phyloP scores from a whole-genome alignment of 2,888 invertebrate species.

The Pachliopta kotzebuea region DNA sequence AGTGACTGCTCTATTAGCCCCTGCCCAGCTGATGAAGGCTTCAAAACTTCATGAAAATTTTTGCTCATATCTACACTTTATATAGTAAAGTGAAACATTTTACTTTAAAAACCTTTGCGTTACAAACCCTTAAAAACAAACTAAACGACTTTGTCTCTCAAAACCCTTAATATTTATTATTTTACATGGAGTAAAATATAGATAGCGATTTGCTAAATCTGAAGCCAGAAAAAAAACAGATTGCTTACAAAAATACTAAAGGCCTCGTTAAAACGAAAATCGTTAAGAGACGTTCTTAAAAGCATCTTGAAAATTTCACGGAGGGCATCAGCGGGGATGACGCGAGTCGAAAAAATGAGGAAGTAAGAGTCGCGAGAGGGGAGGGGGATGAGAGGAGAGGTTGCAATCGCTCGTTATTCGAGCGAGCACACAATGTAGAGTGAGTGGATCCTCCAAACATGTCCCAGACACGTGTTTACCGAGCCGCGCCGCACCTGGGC shows the following conservation, averaged over 20 bases:
- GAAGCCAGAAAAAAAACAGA: not conserved
- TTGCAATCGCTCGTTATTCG: slow-evolving; percentile 36
- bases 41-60: too few relatives aligned
- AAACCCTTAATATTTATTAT: too few relatives aligned
- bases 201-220: not conserved
- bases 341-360: slow-evolving; percentile 13
- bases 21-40: too few relatives aligned
- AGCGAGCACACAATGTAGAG: slow-evolving; percentile 30
- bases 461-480: slow-evolving; percentile 45
- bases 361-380: slow-evolving; percentile 18
- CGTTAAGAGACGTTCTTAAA: slow-evolving; percentile 17
- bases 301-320: slow-evolving; percentile 22
- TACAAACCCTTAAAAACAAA: too few relatives aligned
- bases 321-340: slow-evolving; percentile 15
- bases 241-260: slow-evolving; percentile 9
- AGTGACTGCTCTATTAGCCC: too few relatives aligned
- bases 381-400: slow-evolving; percentile 12
- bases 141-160: too few relatives aligned
- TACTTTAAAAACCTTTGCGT: too few relatives aligned
- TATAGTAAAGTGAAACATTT: too few relatives aligned
- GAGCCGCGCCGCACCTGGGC: slow-evolving; percentile 44
- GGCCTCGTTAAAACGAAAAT: slow-evolving; percentile 25
- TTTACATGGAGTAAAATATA: too few relatives aligned
- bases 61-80: too few relatives aligned
- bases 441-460: slow-evolving; percentile 34